These are phyloP conservation scores for Pomatostomus ruficeps DNA, from an alignment of 2,113 vertebrate genomes.

Conservation along the genomic window DNA sequence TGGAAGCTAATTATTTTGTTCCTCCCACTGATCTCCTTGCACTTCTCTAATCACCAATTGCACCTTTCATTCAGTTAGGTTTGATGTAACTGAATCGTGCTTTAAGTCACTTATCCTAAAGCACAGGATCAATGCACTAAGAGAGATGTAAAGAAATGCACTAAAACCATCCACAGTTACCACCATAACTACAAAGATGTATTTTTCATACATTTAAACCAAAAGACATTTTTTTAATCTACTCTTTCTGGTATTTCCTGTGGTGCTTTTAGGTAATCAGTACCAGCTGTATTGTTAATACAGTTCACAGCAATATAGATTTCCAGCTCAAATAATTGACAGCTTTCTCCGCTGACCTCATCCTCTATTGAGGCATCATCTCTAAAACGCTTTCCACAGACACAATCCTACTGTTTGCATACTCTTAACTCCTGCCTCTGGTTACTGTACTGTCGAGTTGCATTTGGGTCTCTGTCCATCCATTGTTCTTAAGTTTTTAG, in stretches of 20 bases:
- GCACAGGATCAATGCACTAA: neutral
- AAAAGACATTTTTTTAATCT: conserved; percentile 30
- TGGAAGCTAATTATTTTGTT: neutral
- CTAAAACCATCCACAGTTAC: neutral
- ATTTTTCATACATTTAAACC: conserved; percentile 20
- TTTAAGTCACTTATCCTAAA: neutral
- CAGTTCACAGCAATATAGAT: conserved; percentile 25
- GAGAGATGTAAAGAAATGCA: neutral
- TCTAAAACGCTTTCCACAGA: conserved; percentile 38
- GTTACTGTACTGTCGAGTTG: neutral
- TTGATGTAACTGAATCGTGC: neutral
- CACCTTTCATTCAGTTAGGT: neutral
- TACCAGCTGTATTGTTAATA: conserved; percentile 52
- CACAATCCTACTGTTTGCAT: neutral
- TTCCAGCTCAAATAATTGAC: conserved; percentile 54
- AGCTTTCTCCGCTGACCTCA: conserved; percentile 58
- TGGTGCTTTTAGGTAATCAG: conserved; percentile 43
- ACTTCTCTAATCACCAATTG: neutral
- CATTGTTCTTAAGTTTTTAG: neutral
- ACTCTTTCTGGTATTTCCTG: conserved; percentile 53
- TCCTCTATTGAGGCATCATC: neutral
- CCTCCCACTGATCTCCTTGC: neutral
- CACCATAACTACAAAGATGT: neutral
- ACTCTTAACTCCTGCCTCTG: neutral
- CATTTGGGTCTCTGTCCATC: neutral